Evolutionary conservation across 2,113 vertebrate species (phyloP).

Genomic region (Nestor notabilis): DNA sequence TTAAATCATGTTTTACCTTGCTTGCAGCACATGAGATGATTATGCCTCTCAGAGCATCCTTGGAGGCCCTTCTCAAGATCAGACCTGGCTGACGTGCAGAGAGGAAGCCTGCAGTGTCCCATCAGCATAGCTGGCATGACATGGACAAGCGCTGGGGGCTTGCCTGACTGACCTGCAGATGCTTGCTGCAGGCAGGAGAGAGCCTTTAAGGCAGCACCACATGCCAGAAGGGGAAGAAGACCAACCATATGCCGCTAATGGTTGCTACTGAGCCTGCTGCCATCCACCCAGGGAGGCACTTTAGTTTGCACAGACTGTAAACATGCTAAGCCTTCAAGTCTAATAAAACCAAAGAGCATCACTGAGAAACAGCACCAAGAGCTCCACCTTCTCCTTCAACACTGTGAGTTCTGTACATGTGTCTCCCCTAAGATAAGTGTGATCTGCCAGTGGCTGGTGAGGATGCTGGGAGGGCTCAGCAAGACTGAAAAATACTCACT

Average conservation of each 20-base stretch:
- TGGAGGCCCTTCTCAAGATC: neutral
- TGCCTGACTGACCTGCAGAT: neutral
- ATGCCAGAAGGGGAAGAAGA: neutral
- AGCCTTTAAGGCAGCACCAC: neutral
- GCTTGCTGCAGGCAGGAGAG: neutral
- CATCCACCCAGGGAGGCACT: neutral
- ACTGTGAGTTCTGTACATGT: neutral
- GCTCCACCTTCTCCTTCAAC: neutral
- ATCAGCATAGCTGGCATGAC: rapidly evolving
- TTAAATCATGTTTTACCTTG: neutral
- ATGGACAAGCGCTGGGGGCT: rapidly evolving
- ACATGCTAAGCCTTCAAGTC: neutral
- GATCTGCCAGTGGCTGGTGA: neutral
- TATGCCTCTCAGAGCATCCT: neutral
- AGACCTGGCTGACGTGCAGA: neutral
- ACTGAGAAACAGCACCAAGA: neutral
- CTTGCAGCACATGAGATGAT: neutral
- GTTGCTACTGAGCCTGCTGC: neutral
- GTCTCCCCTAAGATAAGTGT: neutral
- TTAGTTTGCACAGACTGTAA: neutral
- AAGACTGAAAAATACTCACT: neutral
- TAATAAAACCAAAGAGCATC: neutral
- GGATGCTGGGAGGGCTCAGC: neutral
- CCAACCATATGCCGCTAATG: rapidly evolving
- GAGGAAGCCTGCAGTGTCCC: neutral